phyloP scores from a whole-genome alignment of 2,113 vertebrate species.

The Hypomesus transpacificus region DNA sequence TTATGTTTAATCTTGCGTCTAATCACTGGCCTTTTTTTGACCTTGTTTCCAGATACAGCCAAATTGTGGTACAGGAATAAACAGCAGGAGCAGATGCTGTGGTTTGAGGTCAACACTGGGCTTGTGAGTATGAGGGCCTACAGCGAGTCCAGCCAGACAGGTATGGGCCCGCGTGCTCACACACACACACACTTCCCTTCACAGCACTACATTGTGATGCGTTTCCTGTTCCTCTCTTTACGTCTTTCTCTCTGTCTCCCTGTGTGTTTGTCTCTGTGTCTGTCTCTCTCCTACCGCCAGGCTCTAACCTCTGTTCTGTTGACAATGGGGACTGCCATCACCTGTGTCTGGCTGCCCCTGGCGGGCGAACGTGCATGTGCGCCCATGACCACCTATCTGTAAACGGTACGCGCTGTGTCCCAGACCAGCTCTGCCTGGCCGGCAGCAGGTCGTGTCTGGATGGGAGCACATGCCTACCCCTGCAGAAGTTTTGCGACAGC shows the following conservation, averaged over 20 bases:
- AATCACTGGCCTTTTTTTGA: background rate
- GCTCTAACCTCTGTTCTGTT: constrained; percentile 71
- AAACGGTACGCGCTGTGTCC: constrained; percentile 53
- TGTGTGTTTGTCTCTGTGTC: no score
- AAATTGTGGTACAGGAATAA: constrained; percentile 79
- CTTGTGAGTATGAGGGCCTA: constrained; percentile 79
- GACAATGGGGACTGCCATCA: constrained; percentile 82
- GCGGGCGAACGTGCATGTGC: constrained; percentile 78
- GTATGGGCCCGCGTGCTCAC: constrained; percentile 55
- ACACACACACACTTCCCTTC: background rate
- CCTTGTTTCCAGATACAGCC: constrained; percentile 63
- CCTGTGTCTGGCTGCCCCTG: constrained; percentile 80
- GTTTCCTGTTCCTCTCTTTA: background rate
- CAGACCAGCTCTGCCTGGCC: constrained; percentile 49
- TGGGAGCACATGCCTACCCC: constrained; percentile 69
- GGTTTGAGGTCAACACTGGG: constrained; percentile 77
- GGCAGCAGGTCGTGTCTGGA: constrained; percentile 67
- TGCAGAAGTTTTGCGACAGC: constrained; percentile 74
- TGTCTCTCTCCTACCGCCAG: constrained; percentile 50
- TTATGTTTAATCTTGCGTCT: background rate
- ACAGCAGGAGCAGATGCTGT: constrained; percentile 66
- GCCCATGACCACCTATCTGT: constrained; percentile 60
- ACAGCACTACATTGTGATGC: no score
- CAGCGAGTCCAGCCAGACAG: constrained; percentile 74
- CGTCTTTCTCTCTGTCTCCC: background rate